A percentile compares a stretch with the other conserved stretches of the same genome.
Conservation (phyloP, 1,140 invertebrate species). For the Pogonomyrmex californicus region DNA sequence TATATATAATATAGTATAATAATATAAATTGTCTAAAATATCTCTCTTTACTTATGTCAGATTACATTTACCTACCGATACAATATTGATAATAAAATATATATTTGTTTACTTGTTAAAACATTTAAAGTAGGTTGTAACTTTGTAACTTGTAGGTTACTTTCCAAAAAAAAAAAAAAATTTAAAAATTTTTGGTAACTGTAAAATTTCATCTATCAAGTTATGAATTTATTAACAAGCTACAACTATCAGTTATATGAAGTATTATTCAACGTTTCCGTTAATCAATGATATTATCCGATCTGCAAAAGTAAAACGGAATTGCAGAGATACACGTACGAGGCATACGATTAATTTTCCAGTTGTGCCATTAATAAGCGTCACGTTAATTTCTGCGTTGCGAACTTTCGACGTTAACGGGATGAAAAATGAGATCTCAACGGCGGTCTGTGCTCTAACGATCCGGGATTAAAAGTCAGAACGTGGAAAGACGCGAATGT, state of each 20-base stretch:
- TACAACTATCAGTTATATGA: neutral
- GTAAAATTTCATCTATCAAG: neutral
- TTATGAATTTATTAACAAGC: no score
- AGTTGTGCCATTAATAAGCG: constrained; percentile 31
- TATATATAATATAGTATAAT: neutral
- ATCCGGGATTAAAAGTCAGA: constrained; percentile 19
- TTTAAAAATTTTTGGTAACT: neutral
- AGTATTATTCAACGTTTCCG: neutral
- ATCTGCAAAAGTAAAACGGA: neutral
- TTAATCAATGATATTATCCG: constrained; percentile 2
- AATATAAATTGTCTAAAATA: neutral
- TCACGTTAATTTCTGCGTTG: constrained; percentile 17
- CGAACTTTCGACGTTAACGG: neutral
- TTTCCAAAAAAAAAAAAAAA: no score
- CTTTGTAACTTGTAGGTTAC: neutral
- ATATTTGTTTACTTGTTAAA: neutral
- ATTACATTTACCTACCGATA: neutral
- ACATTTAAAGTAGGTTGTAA: neutral
- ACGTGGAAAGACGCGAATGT: neutral
- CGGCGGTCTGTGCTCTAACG: neutral
- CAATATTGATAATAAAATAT: neutral
- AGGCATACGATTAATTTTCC: constrained; percentile 2
- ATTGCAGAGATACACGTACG: constrained; percentile 2
- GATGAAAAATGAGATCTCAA: constrained; percentile 37
- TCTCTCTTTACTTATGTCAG: neutral